A percentile compares a stretch with the other conserved stretches of the same genome.
phyloP scores from a whole-genome alignment of 2,888 invertebrate species.

The Drosophila limbata region DNA sequence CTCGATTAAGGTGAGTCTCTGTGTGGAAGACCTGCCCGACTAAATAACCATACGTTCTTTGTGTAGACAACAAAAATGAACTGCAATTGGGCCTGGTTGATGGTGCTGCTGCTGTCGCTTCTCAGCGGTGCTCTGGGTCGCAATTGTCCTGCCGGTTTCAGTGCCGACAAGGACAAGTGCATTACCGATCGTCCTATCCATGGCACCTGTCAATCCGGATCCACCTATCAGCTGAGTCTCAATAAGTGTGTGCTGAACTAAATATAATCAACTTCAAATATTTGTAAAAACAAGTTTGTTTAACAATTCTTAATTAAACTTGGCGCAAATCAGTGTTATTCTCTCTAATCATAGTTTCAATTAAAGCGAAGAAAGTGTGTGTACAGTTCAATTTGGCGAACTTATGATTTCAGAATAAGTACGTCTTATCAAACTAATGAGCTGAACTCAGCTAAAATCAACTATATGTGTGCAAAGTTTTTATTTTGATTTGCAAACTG shows the following conservation, averaged over 20 bases:
- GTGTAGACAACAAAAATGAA: constrained; percentile 41
- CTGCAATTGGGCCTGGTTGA: constrained; percentile 57
- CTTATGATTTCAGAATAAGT: not conserved
- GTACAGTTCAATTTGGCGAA: not conserved
- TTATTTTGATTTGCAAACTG: no score
- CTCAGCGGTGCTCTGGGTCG: constrained; percentile 42
- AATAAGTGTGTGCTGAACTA: constrained; percentile 76
- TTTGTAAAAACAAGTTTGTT: constrained; percentile 4
- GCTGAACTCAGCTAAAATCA: not conserved
- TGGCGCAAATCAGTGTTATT: not conserved
- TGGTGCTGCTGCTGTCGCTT: constrained; percentile 48
- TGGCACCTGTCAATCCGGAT: constrained; percentile 75
- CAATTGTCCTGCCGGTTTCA: constrained; percentile 63
- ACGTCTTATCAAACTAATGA: not conserved
- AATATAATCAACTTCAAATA: not conserved
- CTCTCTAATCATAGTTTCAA: not conserved
- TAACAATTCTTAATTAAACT: not conserved
- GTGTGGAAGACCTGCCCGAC: not conserved
- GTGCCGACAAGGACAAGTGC: constrained; percentile 56
- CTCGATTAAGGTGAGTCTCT: constrained; percentile 40
- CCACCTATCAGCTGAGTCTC: constrained; percentile 61
- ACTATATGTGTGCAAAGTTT: not conserved
- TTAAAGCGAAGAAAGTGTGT: not conserved
- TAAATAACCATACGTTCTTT: constrained; percentile 2
- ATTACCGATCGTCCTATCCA: constrained; percentile 74